These are phyloP conservation scores for Colostygia pectinataria DNA, from an alignment of 2,888 invertebrate genomes.

Conservation along the genomic window DNA sequence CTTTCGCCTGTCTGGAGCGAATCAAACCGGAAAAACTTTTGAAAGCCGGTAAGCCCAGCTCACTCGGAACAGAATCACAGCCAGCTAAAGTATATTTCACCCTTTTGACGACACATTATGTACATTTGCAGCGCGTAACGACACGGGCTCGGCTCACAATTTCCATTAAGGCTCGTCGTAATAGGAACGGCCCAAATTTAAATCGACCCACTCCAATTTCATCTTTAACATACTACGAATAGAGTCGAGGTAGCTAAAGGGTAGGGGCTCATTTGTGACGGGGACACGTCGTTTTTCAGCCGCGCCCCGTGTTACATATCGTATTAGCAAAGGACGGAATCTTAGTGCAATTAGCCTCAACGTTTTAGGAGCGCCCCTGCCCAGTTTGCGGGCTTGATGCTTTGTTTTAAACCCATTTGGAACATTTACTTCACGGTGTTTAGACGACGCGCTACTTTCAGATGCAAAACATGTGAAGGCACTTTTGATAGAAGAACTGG, in stretches of 20 bases:
- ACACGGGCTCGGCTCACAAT: conserved; percentile 80
- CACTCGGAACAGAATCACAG: conserved; percentile 73
- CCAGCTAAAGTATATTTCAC: conserved; percentile 79
- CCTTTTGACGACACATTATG: conserved; percentile 82
- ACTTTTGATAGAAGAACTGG: too few species aligned
- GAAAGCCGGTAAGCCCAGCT: conserved; percentile 65
- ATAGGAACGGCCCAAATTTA: conserved; percentile 63
- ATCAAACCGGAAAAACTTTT: conserved; percentile 69
- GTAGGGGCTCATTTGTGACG: conserved; percentile 48
- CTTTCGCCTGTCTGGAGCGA: conserved; percentile 55
- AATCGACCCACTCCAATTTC: conserved; percentile 44
- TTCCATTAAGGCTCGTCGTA: conserved; percentile 71
- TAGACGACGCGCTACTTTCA: conserved; percentile 2
- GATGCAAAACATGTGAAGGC: not conserved
- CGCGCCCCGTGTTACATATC: conserved; percentile 78
- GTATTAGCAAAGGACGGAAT: conserved; percentile 81
- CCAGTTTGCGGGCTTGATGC: conserved; percentile 41
- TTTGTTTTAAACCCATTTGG: conserved; percentile 17
- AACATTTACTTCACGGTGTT: conserved; percentile 9
- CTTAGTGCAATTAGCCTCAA: conserved; percentile 79
- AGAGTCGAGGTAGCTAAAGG: conserved; percentile 39
- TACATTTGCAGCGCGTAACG: conserved; percentile 81
- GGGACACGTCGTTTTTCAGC: conserved; percentile 44
- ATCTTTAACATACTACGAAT: conserved; percentile 42
- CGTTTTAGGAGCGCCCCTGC: conserved; percentile 68